phyloP scores from a whole-genome alignment of 2,797 vertebrate species.

The Crenichthys baileyi region DNA sequence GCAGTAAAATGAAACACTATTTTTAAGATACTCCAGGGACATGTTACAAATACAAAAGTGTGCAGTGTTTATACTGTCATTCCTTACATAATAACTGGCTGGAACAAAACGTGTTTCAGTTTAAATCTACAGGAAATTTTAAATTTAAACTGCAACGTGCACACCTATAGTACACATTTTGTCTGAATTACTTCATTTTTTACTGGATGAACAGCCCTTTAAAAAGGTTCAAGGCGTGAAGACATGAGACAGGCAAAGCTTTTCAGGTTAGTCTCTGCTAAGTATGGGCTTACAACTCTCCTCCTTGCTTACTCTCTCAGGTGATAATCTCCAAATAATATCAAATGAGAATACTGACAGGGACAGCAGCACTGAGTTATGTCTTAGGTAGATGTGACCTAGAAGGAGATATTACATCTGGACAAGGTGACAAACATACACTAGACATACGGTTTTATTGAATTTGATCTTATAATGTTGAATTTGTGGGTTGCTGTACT shows the following conservation, averaged over 20 bases:
- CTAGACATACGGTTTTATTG: not conserved
- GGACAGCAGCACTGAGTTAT: constrained; percentile 58
- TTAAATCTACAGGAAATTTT: too few relatives aligned
- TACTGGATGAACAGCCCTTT: not conserved
- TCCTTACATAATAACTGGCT: constrained; percentile 64
- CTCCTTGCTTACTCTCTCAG: constrained; percentile 32
- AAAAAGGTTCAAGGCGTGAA: constrained; percentile 18
- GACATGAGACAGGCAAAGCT: constrained; percentile 33
- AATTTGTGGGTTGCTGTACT: not conserved
- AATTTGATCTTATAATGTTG: constrained; percentile 1
- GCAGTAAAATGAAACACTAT: constrained; percentile 20
- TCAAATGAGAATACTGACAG: constrained; percentile 65
- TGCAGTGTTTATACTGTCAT: constrained; percentile 21
- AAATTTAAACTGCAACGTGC: not conserved
- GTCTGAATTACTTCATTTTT: not conserved
- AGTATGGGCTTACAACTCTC: constrained; percentile 61
- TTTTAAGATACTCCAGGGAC: constrained; percentile 60
- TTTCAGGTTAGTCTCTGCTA: constrained; percentile 66
- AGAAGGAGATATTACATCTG: constrained; percentile 31
- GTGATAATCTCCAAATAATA: constrained; percentile 66
- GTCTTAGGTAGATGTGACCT: constrained; percentile 32
- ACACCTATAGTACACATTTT: not conserved
- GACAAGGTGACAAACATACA: constrained; percentile 38
- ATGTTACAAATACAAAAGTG: constrained; percentile 44
- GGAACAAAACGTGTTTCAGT: too few relatives aligned